These are phyloP conservation scores for Drosophila sproati DNA, from an alignment of 1,140 invertebrate species.

Conservation along the genomic window DNA sequence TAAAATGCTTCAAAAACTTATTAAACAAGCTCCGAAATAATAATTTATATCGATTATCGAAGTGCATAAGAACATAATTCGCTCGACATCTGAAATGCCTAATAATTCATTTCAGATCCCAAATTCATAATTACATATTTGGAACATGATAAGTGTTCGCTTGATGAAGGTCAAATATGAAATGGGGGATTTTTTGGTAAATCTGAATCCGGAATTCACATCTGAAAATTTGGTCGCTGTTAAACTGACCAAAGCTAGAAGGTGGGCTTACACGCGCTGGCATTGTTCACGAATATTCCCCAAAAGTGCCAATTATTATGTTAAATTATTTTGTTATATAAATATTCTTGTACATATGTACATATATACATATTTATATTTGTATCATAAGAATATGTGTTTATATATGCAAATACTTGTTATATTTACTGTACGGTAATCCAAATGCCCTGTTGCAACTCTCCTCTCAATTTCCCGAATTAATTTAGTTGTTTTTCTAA, in stretches of 20 bases:
- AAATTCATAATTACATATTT: slow-evolving; percentile 3
- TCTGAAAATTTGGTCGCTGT: slow-evolving; percentile 5
- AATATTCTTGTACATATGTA: too few relatives aligned
- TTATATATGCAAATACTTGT: too few relatives aligned
- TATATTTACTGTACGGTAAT: too few relatives aligned
- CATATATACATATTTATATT: too few relatives aligned
- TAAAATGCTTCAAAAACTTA: not conserved
- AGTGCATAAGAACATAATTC: not conserved
- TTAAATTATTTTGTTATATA: too few relatives aligned
- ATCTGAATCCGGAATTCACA: slow-evolving; percentile 6
- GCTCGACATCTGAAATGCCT: not conserved
- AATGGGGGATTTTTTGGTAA: slow-evolving; percentile 23
- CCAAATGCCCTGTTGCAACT: too few relatives aligned
- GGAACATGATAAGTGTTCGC: not conserved
- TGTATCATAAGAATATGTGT: too few relatives aligned
- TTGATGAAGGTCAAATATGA: slow-evolving; percentile 17
- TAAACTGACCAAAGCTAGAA: not conserved
- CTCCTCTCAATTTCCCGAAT: too few relatives aligned
- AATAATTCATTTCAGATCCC: not conserved
- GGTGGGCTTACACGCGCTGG: too few relatives aligned
- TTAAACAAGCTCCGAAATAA: not conserved
- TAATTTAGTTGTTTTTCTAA: too few relatives aligned
- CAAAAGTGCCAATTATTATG: too few relatives aligned
- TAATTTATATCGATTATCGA: not conserved
- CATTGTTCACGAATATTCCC: too few relatives aligned